Percentiles rank a stretch among this genome's conserved stretches.
Conservation (phyloP, 2,797 vertebrate species). For the Paedocypris micromegethes region DNA sequence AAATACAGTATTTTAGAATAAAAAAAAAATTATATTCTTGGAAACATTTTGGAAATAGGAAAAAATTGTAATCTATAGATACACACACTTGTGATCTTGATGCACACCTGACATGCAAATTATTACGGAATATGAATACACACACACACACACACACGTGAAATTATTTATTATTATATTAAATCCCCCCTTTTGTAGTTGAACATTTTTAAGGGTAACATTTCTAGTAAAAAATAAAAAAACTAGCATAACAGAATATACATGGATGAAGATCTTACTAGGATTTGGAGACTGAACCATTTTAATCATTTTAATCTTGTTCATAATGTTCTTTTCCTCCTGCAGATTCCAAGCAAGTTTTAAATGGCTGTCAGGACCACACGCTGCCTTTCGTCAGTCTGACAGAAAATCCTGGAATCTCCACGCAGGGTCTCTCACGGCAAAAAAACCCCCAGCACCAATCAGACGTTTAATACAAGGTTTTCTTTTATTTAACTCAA, state of each 20-base stretch:
- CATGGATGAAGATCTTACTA: slow-evolving; percentile 56
- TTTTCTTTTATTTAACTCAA: slow-evolving; percentile 71
- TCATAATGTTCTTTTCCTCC: slow-evolving; percentile 42
- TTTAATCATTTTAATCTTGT: slow-evolving; percentile 57
- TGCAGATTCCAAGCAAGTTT: slow-evolving; percentile 1
- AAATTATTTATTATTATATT: no score
- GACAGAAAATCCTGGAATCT: slow-evolving; percentile 17
- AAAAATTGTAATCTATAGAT: no score
- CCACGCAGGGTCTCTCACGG: neutral
- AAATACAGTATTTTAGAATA: no score
- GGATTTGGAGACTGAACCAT: slow-evolving; percentile 50
- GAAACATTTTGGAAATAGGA: no score
- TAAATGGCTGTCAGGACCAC: slow-evolving; percentile 54
- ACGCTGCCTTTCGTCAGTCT: slow-evolving; percentile 42
- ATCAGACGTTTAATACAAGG: slow-evolving; percentile 74
- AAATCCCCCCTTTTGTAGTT: no score
- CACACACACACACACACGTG: no score
- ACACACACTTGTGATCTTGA: no score
- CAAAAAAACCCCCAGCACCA: slow-evolving; percentile 46
- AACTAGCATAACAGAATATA: neutral
- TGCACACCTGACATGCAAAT: no score
- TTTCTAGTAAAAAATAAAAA: no score
- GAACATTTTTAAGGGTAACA: no score
- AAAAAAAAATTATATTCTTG: no score
- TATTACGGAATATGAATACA: no score